phyloP scores from a whole-genome alignment of 2,797 vertebrate species.

The Melanotaenia maccullochi region DNA sequence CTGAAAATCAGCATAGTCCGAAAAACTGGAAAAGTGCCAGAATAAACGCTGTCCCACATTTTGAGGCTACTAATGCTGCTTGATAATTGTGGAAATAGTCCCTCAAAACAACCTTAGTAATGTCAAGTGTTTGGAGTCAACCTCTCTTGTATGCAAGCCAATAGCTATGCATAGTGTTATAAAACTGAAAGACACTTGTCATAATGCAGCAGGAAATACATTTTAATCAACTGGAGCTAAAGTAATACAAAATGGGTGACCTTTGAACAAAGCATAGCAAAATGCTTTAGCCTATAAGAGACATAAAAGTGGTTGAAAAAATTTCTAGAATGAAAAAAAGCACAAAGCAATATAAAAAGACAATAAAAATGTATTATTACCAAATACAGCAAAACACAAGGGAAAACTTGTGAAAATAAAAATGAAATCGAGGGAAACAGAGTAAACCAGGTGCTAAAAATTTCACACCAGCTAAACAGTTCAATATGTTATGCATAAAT shows the following conservation, averaged over 20 bases:
- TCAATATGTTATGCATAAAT: not conserved
- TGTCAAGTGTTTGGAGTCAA: not conserved
- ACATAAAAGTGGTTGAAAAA: not conserved
- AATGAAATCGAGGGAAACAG: not conserved
- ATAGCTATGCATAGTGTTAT: too few species aligned
- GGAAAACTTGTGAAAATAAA: too few species aligned
- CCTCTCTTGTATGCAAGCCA: too few species aligned
- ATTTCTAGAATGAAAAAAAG: not conserved
- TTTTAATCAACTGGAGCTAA: not conserved
- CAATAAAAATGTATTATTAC: not conserved
- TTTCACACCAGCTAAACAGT: not conserved
- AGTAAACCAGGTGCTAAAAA: not conserved
- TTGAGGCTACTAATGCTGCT: not conserved
- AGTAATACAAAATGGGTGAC: not conserved
- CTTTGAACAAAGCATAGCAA: not conserved
- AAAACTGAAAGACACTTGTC: too few species aligned
- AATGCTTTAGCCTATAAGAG: not conserved
- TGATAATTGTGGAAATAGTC: not conserved
- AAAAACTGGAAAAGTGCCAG: constrained; percentile 17
- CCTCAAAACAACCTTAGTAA: not conserved
- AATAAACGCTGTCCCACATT: constrained; percentile 4
- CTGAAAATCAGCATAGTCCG: constrained; percentile 15
- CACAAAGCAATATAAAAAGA: not conserved
- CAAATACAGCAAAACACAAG: too few species aligned
- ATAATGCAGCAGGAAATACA: not conserved